These are phyloP conservation scores for Brachypalpus laphriformis DNA, from an alignment of 2,888 invertebrate species.

Conservation along the genomic window DNA sequence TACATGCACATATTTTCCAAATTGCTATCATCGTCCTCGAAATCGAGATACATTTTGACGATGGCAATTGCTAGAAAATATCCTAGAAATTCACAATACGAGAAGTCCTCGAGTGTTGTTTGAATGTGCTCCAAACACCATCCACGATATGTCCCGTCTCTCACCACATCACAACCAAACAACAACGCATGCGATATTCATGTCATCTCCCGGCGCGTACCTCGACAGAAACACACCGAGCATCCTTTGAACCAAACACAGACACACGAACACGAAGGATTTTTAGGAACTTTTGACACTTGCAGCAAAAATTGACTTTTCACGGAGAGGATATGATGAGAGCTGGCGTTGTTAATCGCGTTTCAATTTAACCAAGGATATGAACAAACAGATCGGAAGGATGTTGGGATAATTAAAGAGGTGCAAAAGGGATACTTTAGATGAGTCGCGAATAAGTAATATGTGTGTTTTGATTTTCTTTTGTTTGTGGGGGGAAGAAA, in stretches of 20 bases:
- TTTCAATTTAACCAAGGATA: constrained; percentile 45
- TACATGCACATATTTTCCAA: constrained; percentile 73
- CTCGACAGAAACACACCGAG: constrained; percentile 10
- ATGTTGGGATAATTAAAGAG: constrained; percentile 61
- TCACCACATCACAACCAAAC: constrained; percentile 47
- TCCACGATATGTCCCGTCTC: constrained; percentile 44
- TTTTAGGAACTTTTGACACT: constrained; percentile 73
- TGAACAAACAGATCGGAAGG: constrained; percentile 56
- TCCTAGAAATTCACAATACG: constrained; percentile 32
- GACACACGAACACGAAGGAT: constrained; percentile 33
- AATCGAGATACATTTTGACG: constrained; percentile 69
- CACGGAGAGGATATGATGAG: constrained; percentile 47
- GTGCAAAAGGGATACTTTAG: constrained; percentile 52
- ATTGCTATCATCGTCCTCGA: constrained; percentile 69
- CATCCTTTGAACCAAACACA: constrained; percentile 26
- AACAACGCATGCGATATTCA: constrained; percentile 72
- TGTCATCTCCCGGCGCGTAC: constrained; percentile 55
- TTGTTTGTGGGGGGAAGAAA: constrained; percentile 71
- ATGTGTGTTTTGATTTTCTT: constrained; percentile 55
- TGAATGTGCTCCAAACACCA: constrained; percentile 48
- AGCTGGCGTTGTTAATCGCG: constrained; percentile 47
- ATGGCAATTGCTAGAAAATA: constrained; percentile 49
- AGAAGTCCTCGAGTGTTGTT: constrained; percentile 16
- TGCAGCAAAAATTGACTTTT: constrained; percentile 74
- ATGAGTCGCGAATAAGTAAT: constrained; percentile 45